Conservation (phyloP, 2,888 invertebrate species). For the Halictus quadricinctus region DNA sequence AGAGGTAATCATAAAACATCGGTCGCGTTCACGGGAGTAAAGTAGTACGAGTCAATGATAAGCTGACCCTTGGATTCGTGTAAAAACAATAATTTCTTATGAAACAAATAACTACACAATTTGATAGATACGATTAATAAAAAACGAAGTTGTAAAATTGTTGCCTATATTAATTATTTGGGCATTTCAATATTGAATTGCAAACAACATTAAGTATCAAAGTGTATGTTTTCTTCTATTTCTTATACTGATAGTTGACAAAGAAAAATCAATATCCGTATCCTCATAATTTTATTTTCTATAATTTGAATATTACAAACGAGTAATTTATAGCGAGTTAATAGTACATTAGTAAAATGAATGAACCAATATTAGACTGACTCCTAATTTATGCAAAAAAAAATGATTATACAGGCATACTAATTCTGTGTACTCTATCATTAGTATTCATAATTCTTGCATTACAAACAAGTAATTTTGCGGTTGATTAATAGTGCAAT, state of each 20-base stretch:
- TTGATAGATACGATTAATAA: too few relatives aligned
- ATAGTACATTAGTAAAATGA: too few relatives aligned
- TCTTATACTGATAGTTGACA: too few relatives aligned
- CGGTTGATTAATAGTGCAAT: not conserved
- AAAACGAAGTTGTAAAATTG: too few relatives aligned
- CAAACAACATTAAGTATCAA: too few relatives aligned
- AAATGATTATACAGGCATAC: not conserved
- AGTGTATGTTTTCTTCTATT: too few relatives aligned
- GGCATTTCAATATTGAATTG: too few relatives aligned
- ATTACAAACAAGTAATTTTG: not conserved
- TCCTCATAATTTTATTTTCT: too few relatives aligned
- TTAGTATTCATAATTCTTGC: not conserved
- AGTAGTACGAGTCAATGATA: not conserved
- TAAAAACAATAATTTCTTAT: not conserved
- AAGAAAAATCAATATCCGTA: too few relatives aligned
- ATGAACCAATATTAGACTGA: not conserved
- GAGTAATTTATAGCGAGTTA: not conserved
- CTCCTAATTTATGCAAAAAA: not conserved
- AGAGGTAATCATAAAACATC: not conserved
- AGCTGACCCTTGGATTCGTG: not conserved
- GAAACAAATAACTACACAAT: too few relatives aligned
- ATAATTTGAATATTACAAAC: not conserved
- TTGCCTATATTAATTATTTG: too few relatives aligned
- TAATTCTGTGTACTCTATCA: not conserved
- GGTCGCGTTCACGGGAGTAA: not conserved